Conservation (phyloP, 2,113 vertebrate species). For the Suncus etruscus region DNA sequence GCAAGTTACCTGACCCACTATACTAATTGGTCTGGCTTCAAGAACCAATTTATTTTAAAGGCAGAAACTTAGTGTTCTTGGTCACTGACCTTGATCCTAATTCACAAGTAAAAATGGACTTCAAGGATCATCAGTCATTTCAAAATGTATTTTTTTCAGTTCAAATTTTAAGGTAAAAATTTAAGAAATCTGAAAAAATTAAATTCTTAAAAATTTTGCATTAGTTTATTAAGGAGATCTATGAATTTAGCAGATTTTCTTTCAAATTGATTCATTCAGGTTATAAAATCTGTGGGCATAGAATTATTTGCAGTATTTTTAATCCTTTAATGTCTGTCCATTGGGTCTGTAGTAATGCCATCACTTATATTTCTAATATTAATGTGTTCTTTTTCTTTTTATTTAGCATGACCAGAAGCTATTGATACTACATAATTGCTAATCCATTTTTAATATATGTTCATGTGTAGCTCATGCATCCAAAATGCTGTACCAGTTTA, state of each 20-base stretch:
- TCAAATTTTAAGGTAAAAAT: conserved; percentile 20
- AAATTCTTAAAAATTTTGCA: background rate
- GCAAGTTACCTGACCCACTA: too few species aligned
- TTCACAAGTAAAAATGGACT: conserved; percentile 34
- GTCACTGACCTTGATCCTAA: background rate
- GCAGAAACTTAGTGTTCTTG: conserved; percentile 9
- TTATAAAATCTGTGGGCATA: background rate
- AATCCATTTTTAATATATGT: background rate
- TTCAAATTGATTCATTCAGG: background rate
- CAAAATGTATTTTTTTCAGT: background rate
- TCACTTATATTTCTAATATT: background rate
- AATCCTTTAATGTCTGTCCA: too few species aligned
- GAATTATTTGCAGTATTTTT: background rate
- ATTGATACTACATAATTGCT: background rate
- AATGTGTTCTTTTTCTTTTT: background rate
- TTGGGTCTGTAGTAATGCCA: too few species aligned
- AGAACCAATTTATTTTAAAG: conserved; percentile 5
- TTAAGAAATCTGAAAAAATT: background rate
- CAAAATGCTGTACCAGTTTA: too few species aligned
- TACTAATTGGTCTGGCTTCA: too few species aligned
- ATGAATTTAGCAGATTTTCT: background rate
- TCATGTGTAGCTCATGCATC: too few species aligned
- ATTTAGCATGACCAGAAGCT: background rate
- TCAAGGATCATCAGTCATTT: background rate
- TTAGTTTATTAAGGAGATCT: too few species aligned